Evolutionary conservation across 2,888 invertebrate species (phyloP), one percentile per base, ranked within the genome.

Genomic region (Agrotis ipsilon): DNA sequence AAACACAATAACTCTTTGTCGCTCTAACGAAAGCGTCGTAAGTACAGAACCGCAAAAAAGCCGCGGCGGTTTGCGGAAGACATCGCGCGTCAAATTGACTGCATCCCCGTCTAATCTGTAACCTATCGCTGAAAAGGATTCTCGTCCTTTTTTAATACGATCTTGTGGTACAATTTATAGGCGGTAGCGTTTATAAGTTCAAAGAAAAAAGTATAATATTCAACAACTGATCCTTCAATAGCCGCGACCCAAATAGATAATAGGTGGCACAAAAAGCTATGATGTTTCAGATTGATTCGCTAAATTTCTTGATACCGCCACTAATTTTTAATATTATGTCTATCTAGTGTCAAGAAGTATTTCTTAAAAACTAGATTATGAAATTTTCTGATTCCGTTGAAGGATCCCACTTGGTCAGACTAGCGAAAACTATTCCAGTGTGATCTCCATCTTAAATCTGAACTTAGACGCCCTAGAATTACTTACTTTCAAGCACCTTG

Each of bases 81-180:
- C 88, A 88, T 88, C 91, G 86, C 92, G 89, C 93, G 91, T 92
- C 93, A 92, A 93, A 94, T 94, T 92, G 93, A 91, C 92, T 90
- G 91, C 92, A 89, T 88, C 90, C 87, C 90, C 88, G 89, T 92
- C 93, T 95, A 95, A 96, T 96, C 95, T 94, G 95, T 93, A 94
- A 95, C 92, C 94, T 95, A 95, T 96, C 94, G 92, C 90, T 91
- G 91, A 91, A 94, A 92, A 92, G 90, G 90, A 93, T 91, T 92
- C 91, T 89, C 89, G 87, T 91, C 87, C 90, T 94, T 95, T 94
- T 94, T 94, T 94, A 92, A 93, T 92, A 86, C 85, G 77, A 82
- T 85, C 59, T 66, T 82, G 72, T 85, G 91, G 90, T 75, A 9
- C 80, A 92, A 91, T 80, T 76, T 39, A 83, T 6, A 64, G 80